phyloP scores from a whole-genome alignment of 2,888 invertebrate genomes.

The Alentia gelatinosa region DNA sequence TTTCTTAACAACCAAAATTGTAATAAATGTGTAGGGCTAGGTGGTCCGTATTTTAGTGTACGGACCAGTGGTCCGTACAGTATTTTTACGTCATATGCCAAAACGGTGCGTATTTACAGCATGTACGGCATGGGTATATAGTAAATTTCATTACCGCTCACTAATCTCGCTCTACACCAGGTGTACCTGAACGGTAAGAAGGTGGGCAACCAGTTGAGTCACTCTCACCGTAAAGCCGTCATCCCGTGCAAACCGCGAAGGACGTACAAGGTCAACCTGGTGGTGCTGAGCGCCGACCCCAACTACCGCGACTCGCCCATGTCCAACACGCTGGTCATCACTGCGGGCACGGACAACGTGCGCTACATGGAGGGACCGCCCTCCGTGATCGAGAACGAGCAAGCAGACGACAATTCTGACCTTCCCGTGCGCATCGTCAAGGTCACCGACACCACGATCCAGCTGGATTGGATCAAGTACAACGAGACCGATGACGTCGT shows the following conservation, averaged over 20 bases:
- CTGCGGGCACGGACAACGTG: slow-evolving; percentile 63
- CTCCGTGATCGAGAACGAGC: background rate
- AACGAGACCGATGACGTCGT: slow-evolving; percentile 73
- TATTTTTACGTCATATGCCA: too few species aligned
- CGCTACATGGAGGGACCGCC: background rate
- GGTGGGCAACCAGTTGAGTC: slow-evolving; percentile 77
- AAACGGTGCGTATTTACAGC: too few species aligned
- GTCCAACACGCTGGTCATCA: slow-evolving; percentile 76
- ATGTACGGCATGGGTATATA: too few species aligned
- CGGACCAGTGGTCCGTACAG: too few species aligned
- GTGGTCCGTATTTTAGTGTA: too few species aligned
- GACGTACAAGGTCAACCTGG: slow-evolving; percentile 77
- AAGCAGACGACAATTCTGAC: slow-evolving; percentile 71
- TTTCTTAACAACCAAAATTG: too few species aligned
- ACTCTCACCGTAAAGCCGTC: slow-evolving; percentile 78
- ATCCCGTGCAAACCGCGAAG: slow-evolving; percentile 77
- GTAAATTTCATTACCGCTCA: background rate
- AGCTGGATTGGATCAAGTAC: slow-evolving; percentile 78
- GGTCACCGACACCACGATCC: slow-evolving; percentile 77
- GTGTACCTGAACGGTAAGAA: slow-evolving; percentile 80
- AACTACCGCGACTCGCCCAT: slow-evolving; percentile 75
- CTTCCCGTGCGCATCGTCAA: slow-evolving; percentile 76
- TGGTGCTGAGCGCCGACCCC: slow-evolving; percentile 74
- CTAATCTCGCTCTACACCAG: slow-evolving; percentile 61
- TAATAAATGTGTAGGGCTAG: too few species aligned